Base-by-base conservation (phyloP, 2,888 invertebrate species). In the Dicranocentrus wangi region DNA sequence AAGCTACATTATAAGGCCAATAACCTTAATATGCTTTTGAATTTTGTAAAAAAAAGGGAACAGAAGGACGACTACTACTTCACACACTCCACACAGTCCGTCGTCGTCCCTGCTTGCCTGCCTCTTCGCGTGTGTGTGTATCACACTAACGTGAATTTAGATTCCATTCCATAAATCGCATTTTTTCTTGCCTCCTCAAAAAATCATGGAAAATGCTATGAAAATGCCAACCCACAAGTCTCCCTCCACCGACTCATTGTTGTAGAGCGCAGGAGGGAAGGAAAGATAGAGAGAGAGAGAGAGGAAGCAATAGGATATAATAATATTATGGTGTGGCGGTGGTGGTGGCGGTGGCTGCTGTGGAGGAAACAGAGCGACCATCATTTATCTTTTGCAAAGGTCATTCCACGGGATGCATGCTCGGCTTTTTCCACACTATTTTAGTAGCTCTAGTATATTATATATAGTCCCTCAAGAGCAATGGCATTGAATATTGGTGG, bases 161-260 rank as follows among this genome's bases (percentile, higher is more conserved):
- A 39, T 65, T 43, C 42, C 42, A 23, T 19, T 60, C 55, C 55
- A 55, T 55, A 55, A 55, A 55, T 55, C 23, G 21, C 19, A 5
- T 5, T 61, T 61, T 61, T 61, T n/a, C n/a, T 21, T 19, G n/a
- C 32, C 61, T 32, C 39, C 28, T 60, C 28, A 25, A 13, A 58
- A 61, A 61, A 69, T 53, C n/a, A 53, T 28, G 53, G 53, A n/a
- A 69, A 69, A 43, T 32, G 47, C 21, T 68, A 60, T 58, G 58
- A 60, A 78, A 78, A 78, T 78, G 78, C 78, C 78, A 77, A 66
- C 77, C 70, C 70, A 70, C 78, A 78, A 78, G 27, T 78, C 78
- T 70, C 70, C 5, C 78, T 70, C 70, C 5, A 65, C 53, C 61
- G 70, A 23, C 78, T 70, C 70, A 78, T 65, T 78, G 63, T 71